Percentiles rank a stretch among this genome's conserved stretches.
Evolutionary conservation across 2,113 vertebrate species (phyloP).

Genomic region (Salvelinus fontinalis): DNA sequence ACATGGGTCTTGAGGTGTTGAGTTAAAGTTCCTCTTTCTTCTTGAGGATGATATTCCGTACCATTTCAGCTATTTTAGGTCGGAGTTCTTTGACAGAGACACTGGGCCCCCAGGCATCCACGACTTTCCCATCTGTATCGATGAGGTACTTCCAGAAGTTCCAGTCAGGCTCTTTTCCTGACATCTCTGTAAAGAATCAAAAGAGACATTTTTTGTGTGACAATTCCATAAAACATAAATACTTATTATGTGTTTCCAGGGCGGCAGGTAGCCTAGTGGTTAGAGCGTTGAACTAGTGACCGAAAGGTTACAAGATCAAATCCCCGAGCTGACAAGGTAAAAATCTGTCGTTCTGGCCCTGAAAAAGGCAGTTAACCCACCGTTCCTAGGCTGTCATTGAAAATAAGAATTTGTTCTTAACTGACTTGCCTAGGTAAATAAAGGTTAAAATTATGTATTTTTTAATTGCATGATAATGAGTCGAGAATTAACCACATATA

Average conservation of each 20-base stretch:
- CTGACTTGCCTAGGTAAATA: too few relatives aligned
- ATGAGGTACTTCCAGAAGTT: conserved; percentile 99
- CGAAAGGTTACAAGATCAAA: too few relatives aligned
- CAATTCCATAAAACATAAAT: not conserved
- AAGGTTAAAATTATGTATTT: too few relatives aligned
- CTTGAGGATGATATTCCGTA: conserved; percentile 90
- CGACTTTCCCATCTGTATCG: conserved; percentile 83
- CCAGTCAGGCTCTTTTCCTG: conserved; percentile 92
- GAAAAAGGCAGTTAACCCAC: too few relatives aligned
- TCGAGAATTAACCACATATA: too few relatives aligned
- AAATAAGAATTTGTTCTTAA: too few relatives aligned
- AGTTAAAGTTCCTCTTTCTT: conserved; percentile 88
- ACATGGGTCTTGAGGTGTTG: not conserved
- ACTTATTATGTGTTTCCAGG: not conserved
- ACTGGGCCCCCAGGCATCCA: conserved; percentile 87
- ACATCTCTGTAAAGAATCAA: conserved; percentile 73
- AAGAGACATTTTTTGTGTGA: not conserved
- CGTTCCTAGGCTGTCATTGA: too few relatives aligned
- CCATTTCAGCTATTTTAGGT: conserved; percentile 83
- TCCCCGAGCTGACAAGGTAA: too few relatives aligned
- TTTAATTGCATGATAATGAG: too few relatives aligned
- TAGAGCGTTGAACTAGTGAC: too few relatives aligned
- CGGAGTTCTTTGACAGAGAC: conserved; percentile 86
- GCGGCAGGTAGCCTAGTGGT: too few relatives aligned
- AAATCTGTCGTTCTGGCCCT: too few relatives aligned